Base-by-base conservation (phyloP, 2,797 vertebrate genomes). In the Chelon labrosus region DNA sequence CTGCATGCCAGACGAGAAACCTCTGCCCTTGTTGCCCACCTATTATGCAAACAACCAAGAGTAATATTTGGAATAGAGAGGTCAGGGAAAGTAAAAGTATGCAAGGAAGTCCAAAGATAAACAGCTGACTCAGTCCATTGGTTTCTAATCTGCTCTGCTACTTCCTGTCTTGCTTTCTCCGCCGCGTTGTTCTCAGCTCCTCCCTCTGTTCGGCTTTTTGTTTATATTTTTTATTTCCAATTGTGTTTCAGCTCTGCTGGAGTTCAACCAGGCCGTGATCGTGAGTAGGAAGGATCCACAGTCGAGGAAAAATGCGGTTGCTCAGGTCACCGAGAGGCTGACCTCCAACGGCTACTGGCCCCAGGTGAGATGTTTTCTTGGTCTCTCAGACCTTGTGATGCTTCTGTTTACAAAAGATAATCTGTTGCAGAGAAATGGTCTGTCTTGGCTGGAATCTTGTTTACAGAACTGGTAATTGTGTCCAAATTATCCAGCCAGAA, bases 251-350 rank as follows among this genome's bases (percentile, higher is more conserved):
- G 95, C 94, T 5, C 83, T 95, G 46, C 72, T 98, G 70, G 95
- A 96, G 87, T 98, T 95, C 74, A 98, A 97, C 87, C 96, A 97
- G 90, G 76, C 96, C 0, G 95, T 98, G 79, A 12, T 97, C 0
- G 96, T 98, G 56, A 97, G 93, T 83, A 90, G 96, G 25, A 96
- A 94, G 2, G 96, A 97, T 64, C 96, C 95, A 0, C 95, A 96
- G 60, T 98, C 97, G 1, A 94, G 96, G 22, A 96, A 88, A 57
- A 94, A 90, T 70, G 96, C 96, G 0, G 95, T 96, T 0, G 65
- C 94, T 10, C 93, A 96, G 87, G 91, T 98, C 73, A 92, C 84
- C 4, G 94, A 95, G 83, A 92, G 96, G 75, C 90, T 97, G 44
- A 96, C 93, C 19, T 97, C 96, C 1, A 63, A 90, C 1, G 96